These are phyloP conservation scores for Actinia tenebrosa DNA, from an alignment of 64 coral and sea anemone genomes.

Conservation along the genomic window DNA sequence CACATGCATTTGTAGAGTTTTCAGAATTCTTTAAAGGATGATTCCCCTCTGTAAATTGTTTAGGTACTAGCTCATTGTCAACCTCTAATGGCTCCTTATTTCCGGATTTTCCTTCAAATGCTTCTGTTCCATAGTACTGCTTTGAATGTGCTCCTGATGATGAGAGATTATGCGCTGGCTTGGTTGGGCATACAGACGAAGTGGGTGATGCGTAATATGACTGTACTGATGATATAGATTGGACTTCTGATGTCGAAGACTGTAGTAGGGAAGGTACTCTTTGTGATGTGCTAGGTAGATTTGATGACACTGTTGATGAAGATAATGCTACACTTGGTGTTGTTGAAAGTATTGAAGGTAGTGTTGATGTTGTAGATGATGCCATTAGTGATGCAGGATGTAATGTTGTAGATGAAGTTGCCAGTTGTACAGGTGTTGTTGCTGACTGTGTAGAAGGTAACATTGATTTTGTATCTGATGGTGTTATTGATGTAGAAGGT, in stretches of 20 bases:
- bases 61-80: not conserved
- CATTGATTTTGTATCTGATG: too few relatives aligned
- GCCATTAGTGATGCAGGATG: too few relatives aligned
- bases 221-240: not conserved
- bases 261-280: not conserved
- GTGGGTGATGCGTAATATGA: not conserved
- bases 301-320: not conserved
- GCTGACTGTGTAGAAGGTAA: too few relatives aligned
- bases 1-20: not conserved
- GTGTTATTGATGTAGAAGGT: not conserved
- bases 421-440: not conserved
- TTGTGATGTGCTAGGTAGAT: not conserved
- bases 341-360: not conserved
- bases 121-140: not conserved
- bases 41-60: not conserved
- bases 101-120: not conserved
- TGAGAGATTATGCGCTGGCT: not conserved
- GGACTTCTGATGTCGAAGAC: not conserved
- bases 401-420: not conserved
- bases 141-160: not conserved
- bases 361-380: too few relatives aligned
- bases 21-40: not conserved
- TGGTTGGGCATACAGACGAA: not conserved
- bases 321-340: not conserved
- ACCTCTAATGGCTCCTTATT: not conserved